phyloP scores from a whole-genome alignment of 1,140 invertebrate genomes.

The Arion vulgaris region DNA sequence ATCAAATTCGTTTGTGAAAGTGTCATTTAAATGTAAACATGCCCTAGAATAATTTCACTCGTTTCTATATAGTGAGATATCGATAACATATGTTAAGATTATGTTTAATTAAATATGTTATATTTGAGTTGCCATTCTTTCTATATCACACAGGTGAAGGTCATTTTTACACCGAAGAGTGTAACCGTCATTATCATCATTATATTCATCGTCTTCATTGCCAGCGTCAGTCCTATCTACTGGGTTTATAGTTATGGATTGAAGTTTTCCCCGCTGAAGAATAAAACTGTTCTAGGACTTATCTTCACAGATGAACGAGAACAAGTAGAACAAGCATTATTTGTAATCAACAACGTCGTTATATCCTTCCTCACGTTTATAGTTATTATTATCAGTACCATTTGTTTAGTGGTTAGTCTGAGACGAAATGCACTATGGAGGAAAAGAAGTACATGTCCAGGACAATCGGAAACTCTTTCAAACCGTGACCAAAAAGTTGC shows the following conservation, averaged over 20 bases:
- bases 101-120: too few species aligned
- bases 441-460: too few species aligned
- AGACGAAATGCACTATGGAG: background rate
- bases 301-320: background rate
- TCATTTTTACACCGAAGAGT: background rate
- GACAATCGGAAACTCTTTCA: background rate
- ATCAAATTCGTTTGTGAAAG: too few species aligned
- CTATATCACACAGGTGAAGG: background rate
- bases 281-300: conserved; percentile 10
- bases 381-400: background rate
- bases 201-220: too few species aligned
- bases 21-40: too few species aligned
- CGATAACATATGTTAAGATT: too few species aligned
- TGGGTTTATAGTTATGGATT: background rate
- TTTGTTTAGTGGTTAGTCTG: background rate
- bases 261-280: background rate
- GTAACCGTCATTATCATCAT: background rate
- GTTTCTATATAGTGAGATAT: too few species aligned
- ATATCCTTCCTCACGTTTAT: background rate
- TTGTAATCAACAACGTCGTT: background rate
- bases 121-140: too few species aligned
- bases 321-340: background rate
- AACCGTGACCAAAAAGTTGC: conserved; percentile 18
- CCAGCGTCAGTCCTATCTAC: background rate
- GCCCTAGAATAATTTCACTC: too few species aligned